Conservation (phyloP, 30 jellyfish, hydroid and myxozoan species). For the Phacellophora camtschatica region DNA sequence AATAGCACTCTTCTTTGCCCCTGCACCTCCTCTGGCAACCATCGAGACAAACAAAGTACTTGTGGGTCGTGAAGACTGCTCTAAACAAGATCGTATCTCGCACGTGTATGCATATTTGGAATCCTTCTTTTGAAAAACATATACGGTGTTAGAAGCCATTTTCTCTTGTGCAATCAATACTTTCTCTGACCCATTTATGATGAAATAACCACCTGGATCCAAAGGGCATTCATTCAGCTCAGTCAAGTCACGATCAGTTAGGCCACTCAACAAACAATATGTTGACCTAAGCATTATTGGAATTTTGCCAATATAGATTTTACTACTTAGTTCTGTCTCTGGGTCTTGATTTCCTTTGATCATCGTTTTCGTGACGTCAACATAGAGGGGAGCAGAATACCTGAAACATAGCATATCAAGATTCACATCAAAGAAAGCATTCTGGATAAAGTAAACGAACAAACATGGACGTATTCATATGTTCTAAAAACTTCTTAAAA, state of each 20-base stretch:
- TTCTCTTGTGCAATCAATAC: constrained; percentile 99
- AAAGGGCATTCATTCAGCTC: constrained; percentile 99
- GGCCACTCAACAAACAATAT: constrained; percentile 87
- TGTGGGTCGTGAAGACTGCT: constrained; percentile 99
- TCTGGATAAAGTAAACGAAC: background rate
- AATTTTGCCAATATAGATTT: constrained; percentile 95
- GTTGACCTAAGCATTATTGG: constrained; percentile 99
- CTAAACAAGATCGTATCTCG: constrained; percentile 94
- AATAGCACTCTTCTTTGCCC: constrained; percentile 95
- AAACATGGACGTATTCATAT: background rate
- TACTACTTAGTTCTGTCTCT: constrained; percentile 89
- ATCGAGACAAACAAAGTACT: constrained; percentile 92
- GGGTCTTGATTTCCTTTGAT: constrained; percentile 84
- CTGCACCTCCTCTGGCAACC: constrained; percentile 98
- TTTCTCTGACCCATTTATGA: constrained; percentile 99
- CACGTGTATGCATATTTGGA: constrained; percentile 95
- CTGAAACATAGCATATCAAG: no score
- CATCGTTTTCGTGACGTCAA: constrained; percentile 92
- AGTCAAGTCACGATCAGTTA: constrained; percentile 95
- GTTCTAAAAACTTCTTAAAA: background rate
- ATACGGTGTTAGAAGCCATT: constrained; percentile 99
- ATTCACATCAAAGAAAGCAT: no score
- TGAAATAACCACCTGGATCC: constrained; percentile 99
- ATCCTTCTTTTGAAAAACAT: constrained; percentile 97
- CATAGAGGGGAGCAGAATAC: constrained; percentile 97